phyloP scores from a whole-genome alignment of 2,113 vertebrate species.

The Stigmatopora nigra region DNA sequence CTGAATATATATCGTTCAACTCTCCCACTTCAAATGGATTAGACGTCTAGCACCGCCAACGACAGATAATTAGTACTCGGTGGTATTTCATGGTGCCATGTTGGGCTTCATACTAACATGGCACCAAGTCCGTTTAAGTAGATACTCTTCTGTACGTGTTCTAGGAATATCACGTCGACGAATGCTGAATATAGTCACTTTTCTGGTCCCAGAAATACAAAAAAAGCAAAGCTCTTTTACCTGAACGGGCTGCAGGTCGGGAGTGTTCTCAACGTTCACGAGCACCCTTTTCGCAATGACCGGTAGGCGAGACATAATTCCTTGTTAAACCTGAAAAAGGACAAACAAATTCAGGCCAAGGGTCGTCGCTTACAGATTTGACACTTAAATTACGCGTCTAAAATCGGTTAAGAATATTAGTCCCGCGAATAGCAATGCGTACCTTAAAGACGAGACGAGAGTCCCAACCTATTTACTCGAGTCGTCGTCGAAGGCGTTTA shows the following conservation, averaged over 20 bases:
- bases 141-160: too few species aligned
- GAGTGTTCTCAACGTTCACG: slow-evolving; percentile 28
- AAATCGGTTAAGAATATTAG: fast-evolving
- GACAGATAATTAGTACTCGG: too few species aligned
- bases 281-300: slow-evolving; percentile 59
- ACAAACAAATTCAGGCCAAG: background rate
- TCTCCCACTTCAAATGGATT: too few species aligned
- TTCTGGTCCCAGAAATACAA: background rate
- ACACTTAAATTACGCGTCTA: background rate
- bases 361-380: background rate
- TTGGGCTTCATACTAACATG: too few species aligned
- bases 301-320: slow-evolving; percentile 62
- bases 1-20: too few species aligned
- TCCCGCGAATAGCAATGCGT: slow-evolving; percentile 1
- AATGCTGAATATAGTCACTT: background rate
- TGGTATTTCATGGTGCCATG: too few species aligned
- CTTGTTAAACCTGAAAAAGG: background rate
- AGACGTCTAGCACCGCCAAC: too few species aligned
- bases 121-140: too few species aligned
- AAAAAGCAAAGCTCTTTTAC: slow-evolving; percentile 32
- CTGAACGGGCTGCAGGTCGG: slow-evolving; percentile 53
- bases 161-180: too few species aligned
- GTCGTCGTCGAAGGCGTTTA: slow-evolving; percentile 27
- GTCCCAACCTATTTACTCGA: fast-evolving
- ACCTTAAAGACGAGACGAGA: background rate